Base-by-base conservation (phyloP, 1,140 invertebrate genomes). In the Hermetia illucens region DNA sequence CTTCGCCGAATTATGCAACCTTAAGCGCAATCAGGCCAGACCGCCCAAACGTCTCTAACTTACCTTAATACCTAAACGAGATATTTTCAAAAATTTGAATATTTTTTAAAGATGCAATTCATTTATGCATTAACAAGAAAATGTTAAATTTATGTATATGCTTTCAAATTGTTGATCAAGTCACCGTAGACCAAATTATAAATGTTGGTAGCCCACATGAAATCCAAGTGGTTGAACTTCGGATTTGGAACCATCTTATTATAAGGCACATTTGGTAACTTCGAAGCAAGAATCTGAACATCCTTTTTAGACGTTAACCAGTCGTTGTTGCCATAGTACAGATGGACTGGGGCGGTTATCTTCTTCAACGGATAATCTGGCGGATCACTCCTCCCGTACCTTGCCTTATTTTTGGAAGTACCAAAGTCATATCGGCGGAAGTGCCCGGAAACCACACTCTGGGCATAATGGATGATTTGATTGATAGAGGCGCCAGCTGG, bases 171-270 rank as follows among this genome's bases (percentile, higher is more conserved):
- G 19, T 49, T 33, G 3, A 55, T 36, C 15, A 55, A 40, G 4
- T 16, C 37, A 18, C 72, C 55, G 52, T 80, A 77, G 4, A 80
- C 53, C 10, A 74, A 55, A 41, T 58, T 58, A 43, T 69, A 69
- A 0, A 70, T 62, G 42, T 73, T 66, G 13, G 65, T 63, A 0
- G 72, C 77, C 62, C 71, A 79, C 40, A 74, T 65, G 62, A 79
- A 82, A 58, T 82, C 78, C 42, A 79, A 65, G 47, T 82, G 76
- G 51, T 74, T 79, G 61, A 79, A 84, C 29, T 71, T 60, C 2
- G 59, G 50, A 37, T 69, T 58, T 0, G 70, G 66, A 5, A 82
- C 61, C 46, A 66, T 51, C 32, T 58, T 58, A 6, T 51, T 46
- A 5, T 52, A 51, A 18, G 50, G 45, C 34, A 51, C 62, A 53